Percentiles rank a stretch among this genome's conserved stretches.
Conservation (phyloP, 2,113 vertebrate species). For the Chaetorhynchus papuensis region DNA sequence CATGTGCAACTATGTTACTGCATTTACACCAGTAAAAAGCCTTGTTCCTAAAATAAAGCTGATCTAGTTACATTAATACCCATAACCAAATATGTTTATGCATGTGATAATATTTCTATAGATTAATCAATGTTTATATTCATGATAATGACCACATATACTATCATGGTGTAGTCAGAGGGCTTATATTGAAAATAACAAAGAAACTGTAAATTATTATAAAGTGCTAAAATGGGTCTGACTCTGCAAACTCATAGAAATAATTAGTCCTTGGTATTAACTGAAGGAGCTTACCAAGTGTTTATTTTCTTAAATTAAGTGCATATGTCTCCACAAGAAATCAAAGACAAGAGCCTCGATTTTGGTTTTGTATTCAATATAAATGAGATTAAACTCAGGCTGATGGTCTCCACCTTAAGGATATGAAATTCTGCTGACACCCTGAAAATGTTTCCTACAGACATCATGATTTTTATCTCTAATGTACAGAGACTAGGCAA, state of each 20-base stretch:
- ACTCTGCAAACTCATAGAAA: background rate
- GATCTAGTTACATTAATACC: background rate
- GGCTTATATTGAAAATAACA: background rate
- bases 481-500: background rate
- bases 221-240: background rate
- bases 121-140: background rate
- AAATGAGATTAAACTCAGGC: background rate
- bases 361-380: background rate
- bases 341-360: background rate
- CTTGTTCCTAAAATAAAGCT: background rate
- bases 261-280: background rate
- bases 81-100: background rate
- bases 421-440: background rate
- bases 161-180: background rate
- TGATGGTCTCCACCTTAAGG: background rate
- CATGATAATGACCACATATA: background rate
- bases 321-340: background rate
- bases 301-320: background rate
- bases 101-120: background rate
- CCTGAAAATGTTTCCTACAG: background rate
- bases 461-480: background rate
- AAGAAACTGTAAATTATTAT: background rate
- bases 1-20: background rate
- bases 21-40: background rate
- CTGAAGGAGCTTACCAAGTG: background rate